Base-by-base conservation (phyloP, 1,140 invertebrate species). In the Hyphantria cunea region DNA sequence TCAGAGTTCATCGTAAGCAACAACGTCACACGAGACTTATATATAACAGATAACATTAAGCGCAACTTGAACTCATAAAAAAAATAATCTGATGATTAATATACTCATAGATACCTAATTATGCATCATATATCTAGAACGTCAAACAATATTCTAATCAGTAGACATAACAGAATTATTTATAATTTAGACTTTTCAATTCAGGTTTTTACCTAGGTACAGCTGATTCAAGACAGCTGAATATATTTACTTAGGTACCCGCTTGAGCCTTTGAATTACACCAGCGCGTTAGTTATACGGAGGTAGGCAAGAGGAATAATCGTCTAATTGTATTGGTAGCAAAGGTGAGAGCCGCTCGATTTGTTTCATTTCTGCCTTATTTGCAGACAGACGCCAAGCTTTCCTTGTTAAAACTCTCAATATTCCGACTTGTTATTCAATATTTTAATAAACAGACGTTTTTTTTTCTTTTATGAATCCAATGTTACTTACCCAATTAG, bases 271-370 rank as follows among this genome's bases (percentile, higher is more conserved):
- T 12, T 66, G 10, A 70, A 52, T 70, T 74, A 55, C 10, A 50
- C 65, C 53, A 71, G 8, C 6, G 6, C 5, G 8, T 60, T 64
- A 51, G 39, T 54, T 67, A 74, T 69, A 66, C 63, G 60, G 48
- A 66, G 70, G 72, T 76, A 71, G 76, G 59, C 70, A 64, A 62
- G 69, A 72, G 72, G 74, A 72, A 76, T 81, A 79, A 78, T 77
- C 72, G 65, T 77, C 70, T 82, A 82, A 79, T 82, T 78, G 74
- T 71, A 67, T 65, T 64, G 68, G 45, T 55, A 58, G 32, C 66
- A 64, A 44, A 70, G 66, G 64, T 73, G 65, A 66, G 66, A 50
- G 48, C n/a, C 48, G 60, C 48, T 60, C 58, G 48, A 51, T 67
- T 67, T 53, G 56, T 64, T 51, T 56, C 65, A 66, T 66, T 68